Base-by-base conservation (phyloP, 1,140 invertebrate genomes). In the Pinna nobilis region DNA sequence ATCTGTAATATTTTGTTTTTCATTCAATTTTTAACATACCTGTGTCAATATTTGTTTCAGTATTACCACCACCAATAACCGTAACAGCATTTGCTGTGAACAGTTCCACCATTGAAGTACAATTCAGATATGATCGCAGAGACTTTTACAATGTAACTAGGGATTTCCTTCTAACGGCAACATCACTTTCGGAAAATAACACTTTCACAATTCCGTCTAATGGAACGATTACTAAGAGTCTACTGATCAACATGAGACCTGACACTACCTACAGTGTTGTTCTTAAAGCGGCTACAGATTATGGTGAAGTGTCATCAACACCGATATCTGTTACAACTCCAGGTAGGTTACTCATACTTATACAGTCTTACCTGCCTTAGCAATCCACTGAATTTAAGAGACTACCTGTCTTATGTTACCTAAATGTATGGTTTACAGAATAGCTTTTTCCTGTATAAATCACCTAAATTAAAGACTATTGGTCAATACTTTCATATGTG, bases 131-230 rank as follows among this genome's bases (percentile, higher is more conserved):
- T 41, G n/a, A 61, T 15, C 41, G 68, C 20, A 15, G 23, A 11
- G 68, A 70, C 39, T 70, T 37, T 39, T 70, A 70, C 57, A 37
- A 2, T 7, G 68, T 70, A n/a, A 70, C 59, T 3, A 50, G 25
- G 1, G 32, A 50, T 7, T 70, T 70, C 41, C 32, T 61, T 11
- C 32, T 70, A 18, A 35, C n/a, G 30, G 28, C 53, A 0, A 33
- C 33, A n/a, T 65, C 61, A 28, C 32, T 25, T 49, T 65, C 61
- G n/a, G 44, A 51, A n/a, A 39, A 30, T 13, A 18, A 23, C 37
- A 18, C 30, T 25, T 61, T 51, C 37, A 39, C 59, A 23, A 35
- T 37, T 50, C 23, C 6, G 30, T 35, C 44, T 30, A 18, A 61
- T 20, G 23, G 41, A 35, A 7, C 4, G 25, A 15, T 39, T 3